Percentiles rank a stretch among this genome's conserved stretches.
These are phyloP conservation scores for Melipona bicolor DNA, from an alignment of 2,888 invertebrate genomes.

Conservation along the genomic window DNA sequence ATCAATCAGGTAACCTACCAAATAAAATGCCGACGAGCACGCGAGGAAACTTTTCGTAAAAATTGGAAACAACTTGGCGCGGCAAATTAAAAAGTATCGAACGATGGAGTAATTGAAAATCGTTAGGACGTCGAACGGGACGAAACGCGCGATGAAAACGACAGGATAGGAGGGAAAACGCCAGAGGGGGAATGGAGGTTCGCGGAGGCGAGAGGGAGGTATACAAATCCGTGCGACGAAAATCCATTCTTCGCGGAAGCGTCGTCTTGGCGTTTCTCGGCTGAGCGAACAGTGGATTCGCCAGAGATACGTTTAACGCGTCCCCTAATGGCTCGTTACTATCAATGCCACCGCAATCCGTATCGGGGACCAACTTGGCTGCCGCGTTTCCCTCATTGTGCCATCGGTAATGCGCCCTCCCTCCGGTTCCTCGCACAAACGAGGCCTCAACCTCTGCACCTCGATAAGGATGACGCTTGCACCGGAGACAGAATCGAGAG, in stretches of 20 bases:
- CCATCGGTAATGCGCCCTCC: constrained; percentile 62
- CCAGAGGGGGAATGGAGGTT: neutral
- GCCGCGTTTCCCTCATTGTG: constrained; percentile 72
- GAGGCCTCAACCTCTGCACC: constrained; percentile 34
- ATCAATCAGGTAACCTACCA: neutral
- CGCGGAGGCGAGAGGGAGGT: constrained; percentile 20
- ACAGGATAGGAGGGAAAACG: neutral
- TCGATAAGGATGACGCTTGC: constrained; percentile 56
- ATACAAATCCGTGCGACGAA: constrained; percentile 15
- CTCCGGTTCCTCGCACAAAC: constrained; percentile 41
- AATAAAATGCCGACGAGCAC: neutral
- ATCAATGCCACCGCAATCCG: constrained; percentile 64
- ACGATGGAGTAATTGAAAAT: neutral
- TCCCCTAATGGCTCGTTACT: constrained; percentile 65
- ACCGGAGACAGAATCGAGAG: constrained; percentile 69
- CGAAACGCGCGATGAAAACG: neutral
- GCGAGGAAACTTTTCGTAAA: neutral
- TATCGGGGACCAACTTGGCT: constrained; percentile 65
- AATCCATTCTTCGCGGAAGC: constrained; percentile 27
- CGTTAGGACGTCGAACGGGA: neutral
- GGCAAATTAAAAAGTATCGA: neutral
- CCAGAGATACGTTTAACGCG: constrained; percentile 63
- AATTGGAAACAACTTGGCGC: neutral
- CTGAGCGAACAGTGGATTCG: constrained; percentile 42
- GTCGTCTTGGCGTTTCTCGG: constrained; percentile 42